Percentiles rank a stretch among this genome's conserved stretches.
Evolutionary conservation across 2,113 vertebrate species (phyloP).

Genomic region (Corythornis madagascariensis): DNA sequence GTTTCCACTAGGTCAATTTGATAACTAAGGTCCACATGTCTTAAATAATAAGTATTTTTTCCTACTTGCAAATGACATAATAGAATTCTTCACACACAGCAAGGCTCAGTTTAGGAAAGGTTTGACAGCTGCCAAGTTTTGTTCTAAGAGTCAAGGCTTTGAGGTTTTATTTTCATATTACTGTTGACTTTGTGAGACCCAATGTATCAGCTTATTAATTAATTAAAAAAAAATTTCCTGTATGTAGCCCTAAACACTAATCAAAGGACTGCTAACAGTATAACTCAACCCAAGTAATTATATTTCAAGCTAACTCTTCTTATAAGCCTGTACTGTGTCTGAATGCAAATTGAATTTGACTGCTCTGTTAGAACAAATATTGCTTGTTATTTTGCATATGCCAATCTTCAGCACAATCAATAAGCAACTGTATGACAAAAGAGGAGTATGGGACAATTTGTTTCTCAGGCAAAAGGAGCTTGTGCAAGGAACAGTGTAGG

Average conservation of each 20-base stretch:
- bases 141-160: neutral
- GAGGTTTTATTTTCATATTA: neutral
- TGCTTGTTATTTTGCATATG: neutral
- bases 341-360: neutral
- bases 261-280: neutral
- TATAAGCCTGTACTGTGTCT: neutral
- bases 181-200: neutral
- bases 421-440: neutral
- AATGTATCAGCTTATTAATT: neutral
- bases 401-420: neutral
- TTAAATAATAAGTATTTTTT: neutral
- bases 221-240: neutral
- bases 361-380: neutral
- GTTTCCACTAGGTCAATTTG: neutral
- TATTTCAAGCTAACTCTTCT: neutral
- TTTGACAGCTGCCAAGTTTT: neutral
- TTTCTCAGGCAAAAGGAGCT: neutral
- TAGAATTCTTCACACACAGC: neutral
- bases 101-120: neutral
- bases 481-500: neutral
- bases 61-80: neutral
- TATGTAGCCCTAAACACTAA: neutral
- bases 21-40: neutral
- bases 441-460: rapidly evolving
- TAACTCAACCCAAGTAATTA: neutral